phyloP scores from a whole-genome alignment of 2,113 vertebrate genomes.

The Mirza zaza region DNA sequence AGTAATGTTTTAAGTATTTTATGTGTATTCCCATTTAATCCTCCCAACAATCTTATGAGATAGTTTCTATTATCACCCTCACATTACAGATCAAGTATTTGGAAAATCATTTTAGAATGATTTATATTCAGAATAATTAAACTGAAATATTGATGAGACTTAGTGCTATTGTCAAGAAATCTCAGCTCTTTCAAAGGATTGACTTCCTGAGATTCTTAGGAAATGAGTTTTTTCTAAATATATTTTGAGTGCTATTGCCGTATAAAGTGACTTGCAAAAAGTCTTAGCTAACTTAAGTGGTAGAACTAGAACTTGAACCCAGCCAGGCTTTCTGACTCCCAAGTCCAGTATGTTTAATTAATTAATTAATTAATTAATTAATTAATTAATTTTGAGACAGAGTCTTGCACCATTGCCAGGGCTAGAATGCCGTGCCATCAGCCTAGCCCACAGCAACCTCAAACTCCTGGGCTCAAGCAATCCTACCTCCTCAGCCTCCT shows the following conservation, averaged over 20 bases:
- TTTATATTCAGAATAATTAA: not conserved
- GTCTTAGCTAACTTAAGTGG: not conserved
- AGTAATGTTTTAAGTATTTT: not conserved
- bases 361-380: no score
- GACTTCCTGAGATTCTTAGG: not conserved
- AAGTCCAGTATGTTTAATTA: no score
- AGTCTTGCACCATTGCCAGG: no score
- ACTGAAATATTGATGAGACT: not conserved
- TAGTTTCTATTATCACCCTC: not conserved
- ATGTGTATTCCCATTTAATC: not conserved
- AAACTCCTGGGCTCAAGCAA: no score
- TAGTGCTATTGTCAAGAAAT: not conserved
- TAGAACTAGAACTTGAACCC: not conserved
- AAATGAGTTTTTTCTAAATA: not conserved
- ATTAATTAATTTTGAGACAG: no score
- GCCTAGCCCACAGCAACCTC: no score
- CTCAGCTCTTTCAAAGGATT: not conserved
- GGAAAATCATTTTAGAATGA: not conserved
- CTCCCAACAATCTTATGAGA: not conserved
- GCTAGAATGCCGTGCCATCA: no score
- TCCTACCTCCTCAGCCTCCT: no score
- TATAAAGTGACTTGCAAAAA: not conserved
- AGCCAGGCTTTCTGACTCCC: not conserved
- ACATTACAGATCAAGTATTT: not conserved
- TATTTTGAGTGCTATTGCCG: not conserved